These are phyloP conservation scores for Andrena camellia DNA, from an alignment of 2,888 invertebrate species.

Conservation along the genomic window DNA sequence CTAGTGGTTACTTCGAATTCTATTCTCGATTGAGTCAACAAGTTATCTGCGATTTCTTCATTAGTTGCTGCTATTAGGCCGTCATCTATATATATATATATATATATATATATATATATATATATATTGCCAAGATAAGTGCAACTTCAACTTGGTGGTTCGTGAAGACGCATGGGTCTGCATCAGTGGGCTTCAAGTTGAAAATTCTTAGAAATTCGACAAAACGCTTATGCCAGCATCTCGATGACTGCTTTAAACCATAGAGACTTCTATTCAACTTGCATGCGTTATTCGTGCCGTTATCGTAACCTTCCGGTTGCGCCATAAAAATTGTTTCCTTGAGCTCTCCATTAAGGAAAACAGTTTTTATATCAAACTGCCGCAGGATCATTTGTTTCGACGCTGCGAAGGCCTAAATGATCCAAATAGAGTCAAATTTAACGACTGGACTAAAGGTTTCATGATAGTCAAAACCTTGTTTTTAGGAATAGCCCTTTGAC, in stretches of 20 bases:
- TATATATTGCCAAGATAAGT: not conserved
- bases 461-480: not conserved
- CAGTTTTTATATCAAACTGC: constrained; percentile 15
- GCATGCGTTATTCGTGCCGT: not conserved
- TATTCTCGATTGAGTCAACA: not conserved
- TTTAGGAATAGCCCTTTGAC: not conserved
- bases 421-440: constrained; percentile 1
- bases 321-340: not conserved
- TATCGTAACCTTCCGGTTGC: constrained; percentile 15
- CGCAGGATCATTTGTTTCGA: not conserved
- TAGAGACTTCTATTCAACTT: constrained; percentile 6
- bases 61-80: not conserved
- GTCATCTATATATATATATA: too few relatives aligned
- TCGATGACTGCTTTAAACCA: constrained; percentile 6
- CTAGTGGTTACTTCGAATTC: not conserved
- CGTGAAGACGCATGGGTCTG: not conserved
- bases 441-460: constrained; percentile 13
- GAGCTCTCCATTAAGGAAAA: constrained; percentile 4
- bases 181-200: not conserved
- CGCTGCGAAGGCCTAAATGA: not conserved
- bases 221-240: constrained; percentile 14
- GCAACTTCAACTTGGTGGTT: not conserved
- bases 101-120: too few relatives aligned
- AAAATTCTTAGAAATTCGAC: constrained; percentile 1
- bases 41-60: not conserved